Percentiles rank a stretch among this genome's conserved stretches.
Evolutionary conservation across 2,888 invertebrate genomes (phyloP).

Genomic region (Polylopha cassiicola): DNA sequence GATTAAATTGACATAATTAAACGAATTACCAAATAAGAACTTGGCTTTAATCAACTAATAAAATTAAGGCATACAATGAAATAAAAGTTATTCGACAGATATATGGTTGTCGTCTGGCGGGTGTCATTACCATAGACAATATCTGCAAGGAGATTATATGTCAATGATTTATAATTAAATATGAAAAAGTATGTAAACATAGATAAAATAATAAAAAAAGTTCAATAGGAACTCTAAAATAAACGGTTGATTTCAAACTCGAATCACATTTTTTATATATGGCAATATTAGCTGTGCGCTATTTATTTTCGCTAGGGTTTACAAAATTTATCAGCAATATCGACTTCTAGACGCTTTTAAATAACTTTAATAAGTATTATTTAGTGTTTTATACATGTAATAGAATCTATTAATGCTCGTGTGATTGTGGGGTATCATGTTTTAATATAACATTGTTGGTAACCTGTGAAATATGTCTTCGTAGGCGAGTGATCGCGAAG

Average conservation of each 20-base stretch:
- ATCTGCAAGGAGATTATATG: no score
- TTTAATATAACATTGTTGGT: not conserved
- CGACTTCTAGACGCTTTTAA: constrained; percentile 11
- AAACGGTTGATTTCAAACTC: constrained; percentile 48
- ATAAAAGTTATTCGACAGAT: no score
- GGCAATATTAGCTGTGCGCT: constrained; percentile 31
- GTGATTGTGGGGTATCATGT: not conserved
- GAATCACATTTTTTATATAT: constrained; percentile 27
- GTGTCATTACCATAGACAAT: no score
- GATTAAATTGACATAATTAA: no score
- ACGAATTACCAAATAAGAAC: no score
- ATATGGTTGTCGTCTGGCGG: no score
- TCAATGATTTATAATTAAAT: no score
- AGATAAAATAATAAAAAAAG: constrained; percentile 8
- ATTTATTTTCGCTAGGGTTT: constrained; percentile 24
- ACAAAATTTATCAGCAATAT: constrained; percentile 24
- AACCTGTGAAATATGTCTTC: constrained; percentile 19
- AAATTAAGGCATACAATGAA: no score
- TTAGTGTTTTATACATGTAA: constrained; percentile 7
- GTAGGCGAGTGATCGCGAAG: constrained; percentile 9
- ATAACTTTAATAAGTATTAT: not conserved
- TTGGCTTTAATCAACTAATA: no score
- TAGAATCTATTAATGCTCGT: not conserved
- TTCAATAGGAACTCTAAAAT: constrained; percentile 17
- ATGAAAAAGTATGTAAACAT: not conserved